Base-by-base conservation (phyloP, 2,888 invertebrate species). In the Ectemnius cavifrons region DNA sequence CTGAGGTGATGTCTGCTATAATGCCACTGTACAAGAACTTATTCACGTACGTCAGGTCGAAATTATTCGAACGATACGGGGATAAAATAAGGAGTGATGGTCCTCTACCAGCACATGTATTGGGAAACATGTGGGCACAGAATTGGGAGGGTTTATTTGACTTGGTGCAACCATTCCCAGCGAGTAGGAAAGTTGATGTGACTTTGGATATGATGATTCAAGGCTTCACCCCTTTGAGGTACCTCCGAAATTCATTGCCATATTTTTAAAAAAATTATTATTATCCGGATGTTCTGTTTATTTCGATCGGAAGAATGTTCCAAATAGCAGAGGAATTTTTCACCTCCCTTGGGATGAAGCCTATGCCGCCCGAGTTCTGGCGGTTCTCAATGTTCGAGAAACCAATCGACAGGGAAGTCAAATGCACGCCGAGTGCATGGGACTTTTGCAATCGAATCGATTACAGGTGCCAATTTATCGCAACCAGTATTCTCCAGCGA, bases 71-170 rank as follows among this genome's bases (percentile, higher is more conserved):
- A 66, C 88, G 93, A 57, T 96, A 96, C 81, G 95, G 95, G 0
- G 92, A 93, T 23, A 91, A 92, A 60, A 92, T 95, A 0, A 90
- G 94, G 23, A 89, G 92, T 3, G 95, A 95, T 71, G 96, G 97
- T 0, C 96, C 97, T 0, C 94, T 98, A 67, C 97, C 97, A 0
- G 96, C 96, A 0, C 97, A 97, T 92, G 88, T 97, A 14, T 89
- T 97, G 14, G 97, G 97, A 14, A 96, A 96, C 90, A 94, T 96
- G 94, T 97, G 96, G 96, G 95, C 95, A 0, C 96, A 97, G 88
- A 94, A 95, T 84, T 97, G 96, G 96, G 94, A 94, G 79, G 94
- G 94, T 14, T 93, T 96, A 61, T 93, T 94, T 87, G 95, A 95
- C 76, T 89, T 95, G 49, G 94, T 96, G 73, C 94, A 94, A 88